Base-by-base conservation (phyloP, 2,888 invertebrate species). In the Tanytarsus gracilentus region DNA sequence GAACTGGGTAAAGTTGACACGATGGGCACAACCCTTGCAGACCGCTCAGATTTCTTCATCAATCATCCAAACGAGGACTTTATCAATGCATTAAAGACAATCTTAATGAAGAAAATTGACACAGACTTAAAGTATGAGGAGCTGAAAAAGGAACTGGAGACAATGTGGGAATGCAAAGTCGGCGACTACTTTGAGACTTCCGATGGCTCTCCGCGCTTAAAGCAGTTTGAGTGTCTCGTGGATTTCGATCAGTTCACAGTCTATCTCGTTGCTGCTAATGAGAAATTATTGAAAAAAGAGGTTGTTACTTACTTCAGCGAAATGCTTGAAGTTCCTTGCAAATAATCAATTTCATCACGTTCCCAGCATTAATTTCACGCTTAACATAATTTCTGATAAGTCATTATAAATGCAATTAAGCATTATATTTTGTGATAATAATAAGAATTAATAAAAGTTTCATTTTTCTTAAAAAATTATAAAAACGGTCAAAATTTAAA, bases 201-300 rank as follows among this genome's bases (percentile, higher is more conserved):
- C n/a, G n/a, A n/a, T n/a, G n/a, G n/a, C n/a, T n/a, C n/a, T n/a
- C 2, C 48, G n/a, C 21, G 30, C 2, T 7, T 48, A 1, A 21
- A 23, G 8, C 18, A 16, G 6, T 58, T 58, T 44, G 44, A 58
- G n/a, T 14, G 44, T 1, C 9, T 11, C 1, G 48, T 48, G 8
- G 48, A 58, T 14, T 27, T 18, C 21, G 58, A 58, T 16, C 16
- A 48, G 6, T 58, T 48, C 16, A 29, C 58, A 6, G 40, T 23
- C 2, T 9, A 25, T 49, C 18, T 56, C 4, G n/a, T 56, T 6
- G 40, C 40, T 2, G 2, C 9, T 4, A 23, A 8, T 8, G 49
- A 26, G 27, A 7, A 49, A 6, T n/a, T 26, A 25, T 26, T 27
- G 11, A 18, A 30, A 8, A 18, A 9, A 21, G 29, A 29, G 11